Conservation (phyloP, 2,888 invertebrate genomes). For the Anagyrus pseudococci region DNA sequence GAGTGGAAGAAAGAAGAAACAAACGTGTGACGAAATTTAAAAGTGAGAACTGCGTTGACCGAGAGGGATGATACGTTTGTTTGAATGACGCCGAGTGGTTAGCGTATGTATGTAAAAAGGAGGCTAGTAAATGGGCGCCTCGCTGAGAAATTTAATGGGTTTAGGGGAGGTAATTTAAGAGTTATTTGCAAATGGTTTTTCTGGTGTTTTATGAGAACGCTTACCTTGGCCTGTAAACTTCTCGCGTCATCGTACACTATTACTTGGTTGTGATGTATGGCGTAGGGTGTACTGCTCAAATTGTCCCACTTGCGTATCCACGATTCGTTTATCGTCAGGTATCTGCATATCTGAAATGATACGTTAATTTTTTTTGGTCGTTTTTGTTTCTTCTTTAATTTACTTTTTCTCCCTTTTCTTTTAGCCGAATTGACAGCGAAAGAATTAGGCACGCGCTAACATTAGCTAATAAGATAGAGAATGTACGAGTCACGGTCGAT, state of each 20-base stretch:
- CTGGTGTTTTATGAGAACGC: not conserved
- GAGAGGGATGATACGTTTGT: no score
- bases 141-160: not conserved
- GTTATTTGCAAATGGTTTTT: not conserved
- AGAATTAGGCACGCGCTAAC: no score
- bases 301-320: constrained; percentile 80
- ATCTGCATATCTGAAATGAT: constrained; percentile 49
- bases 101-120: not conserved
- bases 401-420: no score
- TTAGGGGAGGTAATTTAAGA: not conserved
- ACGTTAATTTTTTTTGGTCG: no score
- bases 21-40: not conserved
- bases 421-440: no score
- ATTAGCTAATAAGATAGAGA: no score
- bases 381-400: no score
- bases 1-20: no score
- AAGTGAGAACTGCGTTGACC: no score
- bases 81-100: not conserved
- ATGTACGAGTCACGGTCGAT: no score
- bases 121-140: not conserved
- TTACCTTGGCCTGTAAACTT: constrained; percentile 79
- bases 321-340: constrained; percentile 42
- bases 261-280: constrained; percentile 70
- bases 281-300: constrained; percentile 69
- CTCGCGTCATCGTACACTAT: constrained; percentile 79